Percentiles rank a stretch among this genome's conserved stretches.
These are phyloP conservation scores for Frieseomelitta varia DNA, from an alignment of 1,140 invertebrate species.

Conservation along the genomic window DNA sequence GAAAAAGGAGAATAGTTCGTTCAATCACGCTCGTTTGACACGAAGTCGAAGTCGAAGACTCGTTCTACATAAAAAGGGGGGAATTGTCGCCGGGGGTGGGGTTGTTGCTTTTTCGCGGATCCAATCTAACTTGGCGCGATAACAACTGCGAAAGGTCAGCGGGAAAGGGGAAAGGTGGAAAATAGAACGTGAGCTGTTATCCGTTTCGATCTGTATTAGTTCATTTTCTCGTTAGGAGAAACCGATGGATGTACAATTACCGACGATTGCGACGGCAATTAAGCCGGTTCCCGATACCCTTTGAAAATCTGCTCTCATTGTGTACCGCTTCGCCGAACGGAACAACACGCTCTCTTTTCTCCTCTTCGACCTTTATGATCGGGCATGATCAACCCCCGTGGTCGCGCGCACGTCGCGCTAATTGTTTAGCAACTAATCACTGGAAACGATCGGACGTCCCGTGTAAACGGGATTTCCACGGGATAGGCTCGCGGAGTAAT, in stretches of 20 bases:
- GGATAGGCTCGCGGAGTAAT: too few species aligned
- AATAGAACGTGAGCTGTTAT: neutral
- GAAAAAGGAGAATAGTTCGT: neutral
- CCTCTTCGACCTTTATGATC: neutral
- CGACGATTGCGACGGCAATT: slow-evolving; percentile 4
- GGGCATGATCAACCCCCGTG: neutral
- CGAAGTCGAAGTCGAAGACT: neutral
- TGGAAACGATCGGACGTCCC: neutral
- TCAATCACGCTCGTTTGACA: neutral
- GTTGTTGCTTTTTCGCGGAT: neutral
- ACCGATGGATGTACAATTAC: slow-evolving; percentile 4
- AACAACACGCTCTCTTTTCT: neutral
- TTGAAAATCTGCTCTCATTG: neutral
- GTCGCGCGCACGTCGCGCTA: neutral
- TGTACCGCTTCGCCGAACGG: neutral
- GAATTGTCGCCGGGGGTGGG: too few species aligned
- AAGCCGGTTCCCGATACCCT: neutral
- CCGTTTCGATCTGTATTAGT: slow-evolving; percentile 2
- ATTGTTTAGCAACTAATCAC: slow-evolving; percentile 34
- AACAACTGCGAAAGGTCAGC: slow-evolving; percentile 5
- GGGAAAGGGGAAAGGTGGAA: neutral
- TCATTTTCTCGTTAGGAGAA: slow-evolving; percentile 15
- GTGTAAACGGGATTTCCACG: slow-evolving; percentile 7
- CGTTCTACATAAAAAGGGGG: neutral
- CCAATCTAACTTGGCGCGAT: slow-evolving; percentile 13